These are phyloP conservation scores for Microctenopoma lineatum DNA, from an alignment of 2,797 vertebrate species.

Conservation along the genomic window DNA sequence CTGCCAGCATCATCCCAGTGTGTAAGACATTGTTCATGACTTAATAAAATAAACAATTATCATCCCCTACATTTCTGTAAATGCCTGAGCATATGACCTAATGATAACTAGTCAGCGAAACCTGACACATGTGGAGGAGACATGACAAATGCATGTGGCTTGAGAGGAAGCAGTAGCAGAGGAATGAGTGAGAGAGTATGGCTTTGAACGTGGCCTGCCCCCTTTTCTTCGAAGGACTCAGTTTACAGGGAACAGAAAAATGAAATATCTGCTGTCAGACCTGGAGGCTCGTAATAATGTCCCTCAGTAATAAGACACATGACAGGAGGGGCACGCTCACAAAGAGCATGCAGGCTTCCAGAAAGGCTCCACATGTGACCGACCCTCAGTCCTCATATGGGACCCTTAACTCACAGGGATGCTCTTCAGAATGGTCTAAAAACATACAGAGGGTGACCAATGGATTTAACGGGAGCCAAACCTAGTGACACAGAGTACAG, in stretches of 20 bases:
- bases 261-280: conserved; percentile 39
- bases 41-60: too few relatives aligned
- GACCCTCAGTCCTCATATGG: conserved; percentile 6
- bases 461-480: conserved; percentile 33
- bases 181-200: not conserved
- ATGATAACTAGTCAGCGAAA: conserved; percentile 32
- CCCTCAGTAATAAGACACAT: conserved; percentile 50
- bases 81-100: conserved; percentile 21
- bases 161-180: conserved; percentile 10
- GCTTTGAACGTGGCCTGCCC: not conserved
- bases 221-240: conserved; percentile 23
- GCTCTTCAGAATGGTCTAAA: conserved; percentile 6
- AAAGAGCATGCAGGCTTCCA: conserved; percentile 18
- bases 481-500: conserved; percentile 19
- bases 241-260: conserved; percentile 12
- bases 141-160: conserved; percentile 21
- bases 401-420: conserved; percentile 27
- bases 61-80: not conserved
- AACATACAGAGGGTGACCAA: conserved; percentile 32
- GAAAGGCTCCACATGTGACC: conserved; percentile 36
- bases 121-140: conserved; percentile 48
- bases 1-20: not conserved
- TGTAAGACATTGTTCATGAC: too few relatives aligned
- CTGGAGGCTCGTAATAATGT: conserved; percentile 20
- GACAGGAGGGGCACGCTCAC: conserved; percentile 31